Evolutionary conservation across 2,113 vertebrate genomes (phyloP), one percentile per base, ranked within the genome.

Genomic region (Peucedramus taeniatus): DNA sequence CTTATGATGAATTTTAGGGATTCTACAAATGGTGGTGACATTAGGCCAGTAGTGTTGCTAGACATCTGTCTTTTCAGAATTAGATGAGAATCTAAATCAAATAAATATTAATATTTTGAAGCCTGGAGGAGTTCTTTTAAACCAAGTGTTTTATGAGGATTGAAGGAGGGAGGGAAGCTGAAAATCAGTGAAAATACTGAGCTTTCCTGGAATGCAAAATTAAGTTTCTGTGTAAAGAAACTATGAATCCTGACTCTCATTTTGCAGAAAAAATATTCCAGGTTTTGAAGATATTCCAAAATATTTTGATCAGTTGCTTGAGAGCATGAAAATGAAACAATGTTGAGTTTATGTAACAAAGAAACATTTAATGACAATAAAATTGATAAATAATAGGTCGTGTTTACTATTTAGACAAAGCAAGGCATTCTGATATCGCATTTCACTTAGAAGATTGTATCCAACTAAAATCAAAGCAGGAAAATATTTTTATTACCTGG

Each of bases 401-500:
- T 42, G 31, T 84, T 97, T 96, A 91, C 56, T 97, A 89, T 95
- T 76, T 91, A 96, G 95, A 91, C 83, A 97, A 97, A 96, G 96
- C 79, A 96, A 97, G 87, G n/a, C 93, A 96, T 97, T 96, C 91
- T 95, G 84, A 64, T 97, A 81, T 61, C 6, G 1, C 83, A 79
- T 97, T 97, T 96, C 96, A 97, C 95, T 97, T 97, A 96, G 97
- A 98, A 97, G 90, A 97, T 96, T 97, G 95, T 95, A 95, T 97
- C 98, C 96, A 98, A 97, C 97, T 97, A 97, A 97, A 98, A 93
- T 96, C 94, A 98, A 98, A 96, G 96, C 96, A 70, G 44, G 50
- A 97, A 94, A 97, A 91, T 94, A 98, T 96, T 97, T 98, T 98
- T 92, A 97, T 97, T 97, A 97, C 97, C 96, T 97, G 90, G 90